These are phyloP conservation scores for Bufotes viridis DNA, from an alignment of 2,797 vertebrate species.

Conservation along the genomic window DNA sequence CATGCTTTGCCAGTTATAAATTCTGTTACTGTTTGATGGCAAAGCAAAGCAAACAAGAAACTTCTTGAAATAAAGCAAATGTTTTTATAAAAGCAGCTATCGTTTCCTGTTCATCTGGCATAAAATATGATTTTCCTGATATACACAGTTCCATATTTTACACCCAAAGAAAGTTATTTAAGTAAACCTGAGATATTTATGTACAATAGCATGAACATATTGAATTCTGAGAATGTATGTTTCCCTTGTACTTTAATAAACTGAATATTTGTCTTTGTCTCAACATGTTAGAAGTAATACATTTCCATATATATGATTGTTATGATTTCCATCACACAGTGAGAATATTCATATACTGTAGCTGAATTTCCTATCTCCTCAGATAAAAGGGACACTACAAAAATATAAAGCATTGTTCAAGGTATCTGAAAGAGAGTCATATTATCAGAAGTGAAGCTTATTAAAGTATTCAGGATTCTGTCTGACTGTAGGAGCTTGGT, in stretches of 20 bases:
- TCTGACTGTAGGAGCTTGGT: neutral
- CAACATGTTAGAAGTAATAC: slow-evolving; percentile 22
- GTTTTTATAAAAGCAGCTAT: neutral
- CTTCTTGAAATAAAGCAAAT: neutral
- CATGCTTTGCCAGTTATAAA: too few relatives aligned
- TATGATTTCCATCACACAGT: neutral
- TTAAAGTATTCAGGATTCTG: slow-evolving; percentile 4
- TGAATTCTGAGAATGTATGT: neutral
- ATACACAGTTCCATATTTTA: neutral
- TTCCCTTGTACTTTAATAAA: slow-evolving; percentile 17
- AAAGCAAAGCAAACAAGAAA: neutral
- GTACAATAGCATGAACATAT: neutral
- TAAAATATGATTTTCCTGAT: neutral
- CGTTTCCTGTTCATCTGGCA: neutral
- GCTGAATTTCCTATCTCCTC: slow-evolving; percentile 15
- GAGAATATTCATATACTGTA: slow-evolving; percentile 32
- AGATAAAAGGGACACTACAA: slow-evolving; percentile 12
- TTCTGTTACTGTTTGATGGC: too few relatives aligned
- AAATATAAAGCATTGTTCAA: slow-evolving; percentile 18
- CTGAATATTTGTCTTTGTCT: slow-evolving; percentile 19
- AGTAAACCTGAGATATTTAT: slow-evolving; percentile 6
- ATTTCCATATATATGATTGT: slow-evolving; percentile 49
- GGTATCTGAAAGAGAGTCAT: neutral
- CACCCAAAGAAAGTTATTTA: neutral
- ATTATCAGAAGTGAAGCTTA: slow-evolving; percentile 7